Conservation (phyloP, 1,140 invertebrate genomes). For the Caerostris extrusa region DNA sequence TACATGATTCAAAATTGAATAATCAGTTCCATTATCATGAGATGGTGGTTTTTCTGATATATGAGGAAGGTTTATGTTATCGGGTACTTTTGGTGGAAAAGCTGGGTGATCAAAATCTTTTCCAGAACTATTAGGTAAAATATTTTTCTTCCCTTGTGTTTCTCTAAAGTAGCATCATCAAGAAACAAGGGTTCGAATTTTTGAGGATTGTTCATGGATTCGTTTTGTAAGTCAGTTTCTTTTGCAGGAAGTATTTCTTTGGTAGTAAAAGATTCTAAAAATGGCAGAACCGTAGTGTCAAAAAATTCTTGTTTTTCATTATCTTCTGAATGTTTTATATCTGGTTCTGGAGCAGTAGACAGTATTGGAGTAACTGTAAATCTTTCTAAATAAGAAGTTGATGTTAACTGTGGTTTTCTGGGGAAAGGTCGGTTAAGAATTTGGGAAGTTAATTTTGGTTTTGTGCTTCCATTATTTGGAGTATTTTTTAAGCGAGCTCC, state of each 20-base stretch:
- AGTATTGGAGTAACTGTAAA: neutral
- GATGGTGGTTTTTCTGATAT: slow-evolving; percentile 62
- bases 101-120: neutral
- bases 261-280: neutral
- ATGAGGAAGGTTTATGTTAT: slow-evolving; percentile 61
- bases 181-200: neutral
- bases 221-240: neutral
- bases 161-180: slow-evolving; percentile 26
- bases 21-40: slow-evolving; percentile 71
- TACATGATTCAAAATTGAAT: slow-evolving; percentile 68
- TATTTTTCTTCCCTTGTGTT: slow-evolving; percentile 58
- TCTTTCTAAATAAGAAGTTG: neutral
- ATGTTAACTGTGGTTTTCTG: slow-evolving; percentile 48
- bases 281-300: neutral
- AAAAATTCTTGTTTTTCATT: neutral
- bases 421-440: slow-evolving; percentile 32
- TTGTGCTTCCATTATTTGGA: neutral
- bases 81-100: neutral
- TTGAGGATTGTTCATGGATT: neutral
- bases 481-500: slow-evolving; percentile 45
- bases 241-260: neutral
- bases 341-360: neutral
- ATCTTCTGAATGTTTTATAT: neutral
- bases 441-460: neutral
- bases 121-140: slow-evolving; percentile 6